Conservation (phyloP, 2,113 vertebrate genomes). For the Nettapus auritus region DNA sequence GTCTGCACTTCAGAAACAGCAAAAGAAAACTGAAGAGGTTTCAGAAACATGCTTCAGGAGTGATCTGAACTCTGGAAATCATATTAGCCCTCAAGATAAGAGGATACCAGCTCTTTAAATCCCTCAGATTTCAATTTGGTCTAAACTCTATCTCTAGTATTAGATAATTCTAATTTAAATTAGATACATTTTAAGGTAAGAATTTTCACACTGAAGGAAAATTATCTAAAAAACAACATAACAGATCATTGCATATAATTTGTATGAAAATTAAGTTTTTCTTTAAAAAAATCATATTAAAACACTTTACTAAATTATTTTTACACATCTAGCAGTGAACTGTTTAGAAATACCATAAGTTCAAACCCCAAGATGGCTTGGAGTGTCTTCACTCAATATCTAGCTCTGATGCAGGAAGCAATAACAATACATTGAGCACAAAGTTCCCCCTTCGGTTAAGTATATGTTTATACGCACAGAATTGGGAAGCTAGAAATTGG, state of each 20-base stretch:
- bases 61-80: neutral
- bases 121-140: too few relatives aligned
- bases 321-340: neutral
- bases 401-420: neutral
- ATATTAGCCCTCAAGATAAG: neutral
- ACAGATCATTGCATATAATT: neutral
- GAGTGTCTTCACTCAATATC: neutral
- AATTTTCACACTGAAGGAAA: neutral
- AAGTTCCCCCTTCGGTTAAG: neutral
- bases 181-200: neutral
- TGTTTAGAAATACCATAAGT: neutral
- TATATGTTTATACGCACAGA: neutral
- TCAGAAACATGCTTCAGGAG: neutral
- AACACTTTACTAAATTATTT: neutral
- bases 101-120: neutral
- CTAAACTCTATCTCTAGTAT: neutral
- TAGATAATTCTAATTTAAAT: neutral
- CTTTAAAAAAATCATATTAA: neutral
- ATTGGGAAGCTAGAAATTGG: neutral
- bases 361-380: neutral
- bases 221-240: neutral
- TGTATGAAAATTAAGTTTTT: neutral
- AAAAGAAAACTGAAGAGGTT: neutral
- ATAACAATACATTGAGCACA: neutral
- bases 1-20: neutral